Conservation (phyloP, 2,888 invertebrate species). For the Netelia fuscicornis region DNA sequence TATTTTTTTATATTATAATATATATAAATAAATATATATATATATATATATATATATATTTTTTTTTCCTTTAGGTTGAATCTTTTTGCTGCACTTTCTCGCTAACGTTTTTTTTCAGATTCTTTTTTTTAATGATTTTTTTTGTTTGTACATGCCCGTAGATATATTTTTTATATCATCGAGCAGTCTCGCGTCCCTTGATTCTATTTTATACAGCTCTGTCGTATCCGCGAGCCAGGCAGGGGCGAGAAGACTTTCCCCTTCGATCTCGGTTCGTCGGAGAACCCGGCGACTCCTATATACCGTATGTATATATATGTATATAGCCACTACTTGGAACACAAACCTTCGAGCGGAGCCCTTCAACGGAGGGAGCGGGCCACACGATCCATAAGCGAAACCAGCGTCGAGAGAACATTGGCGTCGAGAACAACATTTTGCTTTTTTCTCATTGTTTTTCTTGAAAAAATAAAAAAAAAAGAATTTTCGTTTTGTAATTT, state of each 20-base stretch:
- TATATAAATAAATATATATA: too few species aligned
- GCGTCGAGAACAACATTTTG: conserved; percentile 20
- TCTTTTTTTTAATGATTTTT: not conserved
- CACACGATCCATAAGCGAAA: conserved; percentile 14
- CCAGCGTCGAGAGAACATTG: conserved; percentile 44
- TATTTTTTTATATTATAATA: too few species aligned
- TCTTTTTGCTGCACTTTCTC: too few species aligned
- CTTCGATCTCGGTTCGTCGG: conserved; percentile 26
- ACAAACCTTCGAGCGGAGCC: conserved; percentile 42
- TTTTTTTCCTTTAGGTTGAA: too few species aligned
- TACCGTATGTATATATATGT: not conserved
- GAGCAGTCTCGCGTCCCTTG: conserved; percentile 14
- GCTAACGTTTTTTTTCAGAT: not conserved
- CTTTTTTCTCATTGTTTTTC: not conserved
- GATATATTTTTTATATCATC: not conserved
- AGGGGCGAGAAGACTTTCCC: conserved; percentile 40
- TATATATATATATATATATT: too few species aligned
- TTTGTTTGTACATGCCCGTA: not conserved
- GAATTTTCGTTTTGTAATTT: not conserved
- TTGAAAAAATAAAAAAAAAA: not conserved
- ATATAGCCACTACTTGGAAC: not conserved
- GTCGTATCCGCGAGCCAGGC: conserved; percentile 8
- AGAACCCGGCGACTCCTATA: not conserved
- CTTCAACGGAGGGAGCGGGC: not conserved
- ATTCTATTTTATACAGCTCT: conserved; percentile 11